Evolutionary conservation across 1,140 invertebrate genomes (phyloP).

Genomic region (Drosophila murphyi): DNA sequence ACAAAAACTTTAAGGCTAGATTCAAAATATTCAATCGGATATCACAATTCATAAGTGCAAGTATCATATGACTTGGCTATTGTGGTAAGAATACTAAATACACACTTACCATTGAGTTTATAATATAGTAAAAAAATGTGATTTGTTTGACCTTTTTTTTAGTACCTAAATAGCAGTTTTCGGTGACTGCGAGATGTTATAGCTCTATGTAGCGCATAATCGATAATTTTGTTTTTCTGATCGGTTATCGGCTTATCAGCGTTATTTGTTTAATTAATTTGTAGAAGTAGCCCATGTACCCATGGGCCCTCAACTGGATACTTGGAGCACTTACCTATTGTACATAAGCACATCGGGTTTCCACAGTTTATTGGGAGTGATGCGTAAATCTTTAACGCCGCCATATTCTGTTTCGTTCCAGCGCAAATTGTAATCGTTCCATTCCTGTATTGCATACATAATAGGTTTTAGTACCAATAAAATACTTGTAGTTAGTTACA

Average conservation of each 20-base stretch:
- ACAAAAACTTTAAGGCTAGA: constrained; percentile 41
- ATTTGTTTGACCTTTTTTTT: neutral
- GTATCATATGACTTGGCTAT: constrained; percentile 8
- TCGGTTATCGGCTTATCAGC: constrained; percentile 25
- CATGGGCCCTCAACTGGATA: constrained; percentile 20
- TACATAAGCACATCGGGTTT: constrained; percentile 99
- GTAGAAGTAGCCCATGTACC: neutral
- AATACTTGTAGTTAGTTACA: constrained; percentile 15
- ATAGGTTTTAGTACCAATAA: constrained; percentile 30
- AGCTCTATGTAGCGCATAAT: constrained; percentile 47
- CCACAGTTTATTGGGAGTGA: constrained; percentile 98
- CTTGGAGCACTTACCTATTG: constrained; percentile 92
- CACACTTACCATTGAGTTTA: constrained; percentile 52
- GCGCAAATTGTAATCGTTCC: constrained; percentile 97
- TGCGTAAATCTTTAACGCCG: constrained; percentile 95
- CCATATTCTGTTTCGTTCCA: constrained; percentile 98
- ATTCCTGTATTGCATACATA: constrained; percentile 89
- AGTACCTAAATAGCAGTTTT: constrained; percentile 21
- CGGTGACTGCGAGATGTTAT: constrained; percentile 24
- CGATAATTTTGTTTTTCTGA: constrained; percentile 26
- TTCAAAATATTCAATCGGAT: neutral
- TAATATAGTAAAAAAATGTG: constrained; percentile 6
- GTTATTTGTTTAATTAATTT: constrained; percentile 26
- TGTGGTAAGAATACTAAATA: constrained; percentile 1
- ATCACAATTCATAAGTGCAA: neutral